Percentiles rank a stretch among this genome's conserved stretches.
These are phyloP conservation scores for Pyrrhia umbra DNA, from an alignment of 2,888 invertebrate species.

Conservation along the genomic window DNA sequence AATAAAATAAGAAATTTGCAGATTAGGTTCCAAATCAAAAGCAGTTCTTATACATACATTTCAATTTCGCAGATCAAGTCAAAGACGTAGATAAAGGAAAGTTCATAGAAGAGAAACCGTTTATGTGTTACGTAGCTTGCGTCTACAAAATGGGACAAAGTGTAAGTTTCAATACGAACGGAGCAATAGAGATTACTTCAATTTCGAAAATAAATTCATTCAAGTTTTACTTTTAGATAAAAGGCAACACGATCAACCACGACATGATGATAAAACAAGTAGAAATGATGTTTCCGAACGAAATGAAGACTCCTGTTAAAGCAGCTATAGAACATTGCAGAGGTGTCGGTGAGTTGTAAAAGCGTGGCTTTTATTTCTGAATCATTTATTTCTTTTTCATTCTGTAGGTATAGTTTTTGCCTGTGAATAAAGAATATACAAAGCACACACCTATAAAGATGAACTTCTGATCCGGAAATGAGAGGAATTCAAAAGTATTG, in stretches of 20 bases:
- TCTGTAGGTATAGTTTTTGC: too few relatives aligned
- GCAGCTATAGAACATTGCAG: constrained; percentile 71
- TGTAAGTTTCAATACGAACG: constrained; percentile 60
- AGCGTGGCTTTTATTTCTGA: background rate
- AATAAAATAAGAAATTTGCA: too few relatives aligned
- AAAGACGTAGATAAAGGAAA: constrained; percentile 72
- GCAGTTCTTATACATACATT: too few relatives aligned
- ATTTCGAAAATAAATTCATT: background rate
- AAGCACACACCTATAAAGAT: too few relatives aligned
- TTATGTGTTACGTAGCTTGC: constrained; percentile 75
- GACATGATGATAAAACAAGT: constrained; percentile 75
- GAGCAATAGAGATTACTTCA: background rate
- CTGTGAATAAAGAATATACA: too few relatives aligned
- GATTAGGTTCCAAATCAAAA: too few relatives aligned
- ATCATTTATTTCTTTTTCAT: background rate
- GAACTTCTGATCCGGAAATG: too few relatives aligned
- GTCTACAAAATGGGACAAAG: constrained; percentile 68
- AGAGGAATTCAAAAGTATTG: too few relatives aligned
- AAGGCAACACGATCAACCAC: constrained; percentile 72
- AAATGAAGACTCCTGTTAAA: constrained; percentile 72
- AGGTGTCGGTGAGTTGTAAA: constrained; percentile 66
- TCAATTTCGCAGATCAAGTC: constrained; percentile 66
- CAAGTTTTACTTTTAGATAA: constrained; percentile 65
- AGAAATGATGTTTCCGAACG: constrained; percentile 77
- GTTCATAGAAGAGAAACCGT: constrained; percentile 70